Base-by-base conservation (phyloP, 2,797 vertebrate species). In the Pseudotriccus pelzelni region DNA sequence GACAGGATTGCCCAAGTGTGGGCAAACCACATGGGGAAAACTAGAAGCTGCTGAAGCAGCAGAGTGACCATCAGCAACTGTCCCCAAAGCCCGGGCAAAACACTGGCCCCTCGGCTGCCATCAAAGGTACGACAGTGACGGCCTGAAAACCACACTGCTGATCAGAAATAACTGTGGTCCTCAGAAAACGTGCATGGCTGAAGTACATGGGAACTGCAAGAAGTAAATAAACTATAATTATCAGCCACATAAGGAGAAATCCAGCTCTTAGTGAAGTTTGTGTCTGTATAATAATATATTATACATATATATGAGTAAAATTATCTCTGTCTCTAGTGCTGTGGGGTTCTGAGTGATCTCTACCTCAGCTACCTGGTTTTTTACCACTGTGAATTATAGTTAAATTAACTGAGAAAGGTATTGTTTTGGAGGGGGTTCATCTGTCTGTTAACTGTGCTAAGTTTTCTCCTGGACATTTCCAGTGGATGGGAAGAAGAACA, bases 31-130 rank as follows among this genome's bases (percentile, higher is more conserved):
- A 94, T 0, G 2, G 76, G 62, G 68, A 78, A 52, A 91, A 84
- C 14, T 8, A 93, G 69, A 90, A 89, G 77, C 46, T 97, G 93
- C 95, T 96, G 94, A 94, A 90, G 77, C 95, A 96, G 93, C 93
- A 94, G 46, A 94, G 62, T 55, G 43, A 44, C 87, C 90, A 84
- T 44, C 66, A 63, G 76, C 70, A 90, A 0, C 47, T 81, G 74
- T 92, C 89, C 74, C 81, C 87, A 87, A 92, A 74, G 59, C 79
- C 46, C 80, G 73, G 21, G 37, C 74, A 75, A 68, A 94, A 14
- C 3, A 0, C 10, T 28, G n/a, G 64, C 23, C 70, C 56, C 59
- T 56, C 5, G 13, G 47, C 73, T 94, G 83, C 85, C 69, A 47
- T 3, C 89, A 59, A 50, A 91, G 91, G 53, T 77, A 5, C 14